Percentiles rank a stretch among this genome's conserved stretches.
These are phyloP conservation scores for Sepioteuthis lessoniana DNA, from an alignment of 2,888 invertebrate genomes.

Conservation along the genomic window DNA sequence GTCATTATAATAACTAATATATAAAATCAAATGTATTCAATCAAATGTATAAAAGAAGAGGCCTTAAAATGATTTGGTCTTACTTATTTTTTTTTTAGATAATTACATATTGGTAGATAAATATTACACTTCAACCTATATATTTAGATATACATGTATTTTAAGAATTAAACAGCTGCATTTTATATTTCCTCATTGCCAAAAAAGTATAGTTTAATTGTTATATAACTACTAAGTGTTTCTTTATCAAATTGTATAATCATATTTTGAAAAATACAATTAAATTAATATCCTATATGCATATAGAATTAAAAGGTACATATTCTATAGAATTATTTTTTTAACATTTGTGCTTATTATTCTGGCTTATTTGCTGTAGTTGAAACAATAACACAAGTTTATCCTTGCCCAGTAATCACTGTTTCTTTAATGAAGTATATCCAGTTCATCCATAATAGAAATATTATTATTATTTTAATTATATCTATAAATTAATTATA, in stretches of 20 bases:
- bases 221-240: not conserved
- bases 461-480: not conserved
- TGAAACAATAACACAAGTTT: not conserved
- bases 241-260: not conserved
- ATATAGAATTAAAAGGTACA: not conserved
- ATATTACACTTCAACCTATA: not conserved
- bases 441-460: not conserved
- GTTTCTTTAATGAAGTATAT: not conserved
- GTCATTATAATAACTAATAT: not conserved
- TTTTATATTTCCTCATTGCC: not conserved
- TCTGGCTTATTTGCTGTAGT: not conserved
- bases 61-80: not conserved
- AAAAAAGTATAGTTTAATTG: not conserved
- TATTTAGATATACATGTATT: not conserved
- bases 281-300: not conserved
- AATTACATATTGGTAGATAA: not conserved
- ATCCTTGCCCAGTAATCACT: not conserved
- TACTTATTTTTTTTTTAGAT: not conserved
- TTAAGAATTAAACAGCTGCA: not conserved
- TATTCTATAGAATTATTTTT: not conserved
- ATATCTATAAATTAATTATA: not conserved
- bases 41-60: too few relatives aligned
- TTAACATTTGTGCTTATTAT: too few relatives aligned
- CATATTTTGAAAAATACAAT: not conserved
- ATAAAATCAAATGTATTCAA: not conserved